These are phyloP conservation scores for Danio albolineatus DNA, from an alignment of 2,797 vertebrate genomes.

Conservation along the genomic window DNA sequence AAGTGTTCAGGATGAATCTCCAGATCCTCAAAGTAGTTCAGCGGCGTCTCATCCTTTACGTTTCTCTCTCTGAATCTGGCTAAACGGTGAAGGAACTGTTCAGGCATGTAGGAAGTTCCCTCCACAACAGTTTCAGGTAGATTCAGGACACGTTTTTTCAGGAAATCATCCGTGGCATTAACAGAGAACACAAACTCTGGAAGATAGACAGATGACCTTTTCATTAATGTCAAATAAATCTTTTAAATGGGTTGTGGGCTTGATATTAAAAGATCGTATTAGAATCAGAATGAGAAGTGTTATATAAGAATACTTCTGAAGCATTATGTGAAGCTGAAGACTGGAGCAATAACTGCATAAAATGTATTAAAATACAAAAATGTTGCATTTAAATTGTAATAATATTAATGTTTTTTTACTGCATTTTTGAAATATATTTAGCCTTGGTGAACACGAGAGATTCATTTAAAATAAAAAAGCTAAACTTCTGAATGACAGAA, in stretches of 20 bases:
- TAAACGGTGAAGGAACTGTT: conserved; percentile 78
- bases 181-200: conserved; percentile 87
- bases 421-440: neutral
- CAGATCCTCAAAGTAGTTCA: conserved; percentile 88
- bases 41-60: conserved; percentile 78
- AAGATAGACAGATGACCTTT: conserved; percentile 8
- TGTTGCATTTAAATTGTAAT: neutral
- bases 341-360: neutral
- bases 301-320: neutral
- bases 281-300: too few relatives aligned
- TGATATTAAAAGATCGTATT: neutral
- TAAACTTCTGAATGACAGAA: neutral
- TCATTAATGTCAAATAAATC: neutral
- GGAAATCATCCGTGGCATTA: conserved; percentile 84
- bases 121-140: conserved; percentile 83
- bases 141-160: conserved; percentile 87
- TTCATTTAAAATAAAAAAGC: neutral
- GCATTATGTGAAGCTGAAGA: neutral
- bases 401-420: neutral
- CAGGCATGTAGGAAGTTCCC: conserved; percentile 81
- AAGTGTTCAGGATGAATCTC: conserved; percentile 81
- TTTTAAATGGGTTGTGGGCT: neutral
- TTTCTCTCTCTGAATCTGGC: conserved; percentile 78
- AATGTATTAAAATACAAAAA: neutral
- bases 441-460: neutral